Base-by-base conservation (phyloP, 92 coral and sea anemone genomes). In the Epizoanthus stellaris region DNA sequence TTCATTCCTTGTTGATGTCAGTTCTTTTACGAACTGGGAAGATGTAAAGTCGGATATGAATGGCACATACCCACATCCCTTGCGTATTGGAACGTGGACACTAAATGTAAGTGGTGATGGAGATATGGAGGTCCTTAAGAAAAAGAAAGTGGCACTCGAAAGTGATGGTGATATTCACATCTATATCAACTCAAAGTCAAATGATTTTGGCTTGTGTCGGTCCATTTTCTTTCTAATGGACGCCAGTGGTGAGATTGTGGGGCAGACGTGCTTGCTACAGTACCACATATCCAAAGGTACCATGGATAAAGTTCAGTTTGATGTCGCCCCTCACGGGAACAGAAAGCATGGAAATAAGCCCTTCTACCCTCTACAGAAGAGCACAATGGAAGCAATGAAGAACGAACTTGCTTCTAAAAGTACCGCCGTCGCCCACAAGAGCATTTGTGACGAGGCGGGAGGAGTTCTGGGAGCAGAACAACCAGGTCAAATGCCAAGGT, bases 301-400 rank as follows among this genome's bases (percentile, higher is more conserved):
- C n/a, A 21, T 14, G 10, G 87, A 87, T 5, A 69, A 83, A 30
- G 91, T 88, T 4, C 42, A 72, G 80, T 65, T 77, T 49, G 91
- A 49, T 14, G 80, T 67, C 9, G n/a, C 88, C 39, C 61, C 79
- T 38, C 88, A 70, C 57, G 80, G 94, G 61, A 87, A 85, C 58
- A n/a, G 84, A n/a, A 91, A 85, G 70, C 38, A 57, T 12, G 65
- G 74, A 36, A 81, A 45, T 43, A 85, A 75, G 67, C 90, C 88
- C 4, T 85, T 88, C 43, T 91, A 88, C 60, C 94, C 90, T 12
- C 72, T 58, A 43, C 61, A 88, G 76, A 88, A 87, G 60, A 87
- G 90, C 39, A 81, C 81, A 6, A 12, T 87, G 73, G 72, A 87
- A 54, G 82, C 87, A 23, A 60, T 81, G 23, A 81, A 80, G 73